Evolutionary conservation across 2,113 vertebrate genomes (phyloP), one percentile per base, ranked within the genome.

Genomic region (Myotis lucifugus): DNA sequence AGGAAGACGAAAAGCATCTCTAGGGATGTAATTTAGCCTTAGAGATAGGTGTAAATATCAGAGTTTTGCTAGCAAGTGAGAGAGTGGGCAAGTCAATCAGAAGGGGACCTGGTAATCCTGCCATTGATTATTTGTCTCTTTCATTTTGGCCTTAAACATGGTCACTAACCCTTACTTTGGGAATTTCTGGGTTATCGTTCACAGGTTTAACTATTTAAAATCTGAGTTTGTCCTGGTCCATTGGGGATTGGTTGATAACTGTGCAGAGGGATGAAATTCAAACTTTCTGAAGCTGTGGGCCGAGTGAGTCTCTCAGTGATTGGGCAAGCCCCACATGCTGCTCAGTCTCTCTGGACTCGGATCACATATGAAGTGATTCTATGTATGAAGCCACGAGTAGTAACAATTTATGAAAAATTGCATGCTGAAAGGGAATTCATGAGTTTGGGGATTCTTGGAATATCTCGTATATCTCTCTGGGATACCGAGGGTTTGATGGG

Each of bases 361-460:
- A 25, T 64, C 50, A 64, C 29, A 15, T 52, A n/a, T 23, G 54
- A 77, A 78, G 46, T 14, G 46, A 25, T 61, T 56, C 42, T 61
- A 19, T 29, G 52, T 78, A 32, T 18, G 42, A 85, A 67, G 32
- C 54, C 59, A 32, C 37, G 40, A 3, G 9, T 5, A 34, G 19
- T n/a, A 46, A 72, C 21, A 81, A 5, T 37, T 85, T 25, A 73
- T 32, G 48, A 76, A 50, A 85, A 77, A 42, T 18, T 78, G 4
- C 21, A 46, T 11, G 9, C 48, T 92, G 18, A 70, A 37, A 37
- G 27, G 42, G 50, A 90, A 74, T 46, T 54, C 59, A 61, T 69
- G 67, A 95, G 42, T 82, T 73, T 64, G 6, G 67, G 17, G 42
- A 37, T 85, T 94, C 42, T 76, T 89, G 66, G 74, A 93, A 50